Base-by-base conservation (phyloP, 2,888 invertebrate genomes). In the Pasiphila rectangulata region DNA sequence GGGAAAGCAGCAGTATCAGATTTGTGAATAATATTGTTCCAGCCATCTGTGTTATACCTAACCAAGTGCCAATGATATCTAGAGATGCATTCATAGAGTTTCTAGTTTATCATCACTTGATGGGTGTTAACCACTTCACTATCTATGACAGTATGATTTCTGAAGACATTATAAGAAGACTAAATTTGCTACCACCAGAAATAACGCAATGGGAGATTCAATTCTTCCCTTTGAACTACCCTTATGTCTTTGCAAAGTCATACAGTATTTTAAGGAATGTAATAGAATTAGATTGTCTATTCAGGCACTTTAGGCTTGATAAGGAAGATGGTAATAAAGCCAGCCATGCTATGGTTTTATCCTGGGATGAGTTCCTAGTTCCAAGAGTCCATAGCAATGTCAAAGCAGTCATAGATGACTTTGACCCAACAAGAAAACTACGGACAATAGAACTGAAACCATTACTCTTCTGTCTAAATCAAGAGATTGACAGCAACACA, bases 331-430 rank as follows among this genome's bases (percentile, higher is more conserved):
- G 64, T 0, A 72, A 89, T 19, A 88, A 87, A 65, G 87, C 87
- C 0, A 89, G 89, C 55, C 90, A 90, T 72, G 89, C 89, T 0
- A 78, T 89, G 46, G 87, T 91, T 0, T 66, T 93, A 21, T 87
- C 91, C 0, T 91, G 93, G 90, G 91, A 93, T 61, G 93, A 94
- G 59, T 93, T 91, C 59, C 66, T 94, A 36, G 91, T 92, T 20
- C 91, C 93, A 1, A 82, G 90, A 51, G 83, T 90, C 34, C 90
- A 92, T 58, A 88, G 83, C 52, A 89, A 84, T 19, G 68, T 92
- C 1, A 84, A 86, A 51, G 88, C 89, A 37, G 75, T 92, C 27
- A 65, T 93, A 34, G 78, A 79, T 46, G 90, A 91, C 51, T 85
- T 89, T 55, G 89, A 91, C 63, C 81, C 85, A 3, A 79, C 74